A percentile compares a stretch with the other conserved stretches of the same genome.
These are phyloP conservation scores for Festucalex cinctus DNA, from an alignment of 2,113 vertebrate species.

Conservation along the genomic window DNA sequence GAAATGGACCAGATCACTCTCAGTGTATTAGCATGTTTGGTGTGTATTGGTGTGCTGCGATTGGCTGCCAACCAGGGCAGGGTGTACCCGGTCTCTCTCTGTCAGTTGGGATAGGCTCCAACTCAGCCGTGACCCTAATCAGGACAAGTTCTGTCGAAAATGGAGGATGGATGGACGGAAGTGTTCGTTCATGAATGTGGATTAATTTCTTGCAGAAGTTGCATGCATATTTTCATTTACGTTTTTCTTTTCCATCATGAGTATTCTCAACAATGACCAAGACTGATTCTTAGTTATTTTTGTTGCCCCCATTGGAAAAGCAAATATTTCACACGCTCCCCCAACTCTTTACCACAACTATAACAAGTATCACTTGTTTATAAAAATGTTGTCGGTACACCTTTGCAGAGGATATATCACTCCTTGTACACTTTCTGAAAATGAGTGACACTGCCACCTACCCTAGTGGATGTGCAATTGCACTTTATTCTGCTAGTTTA, in stretches of 20 bases:
- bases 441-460: no score
- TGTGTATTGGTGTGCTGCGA: not conserved
- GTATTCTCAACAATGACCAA: conserved; percentile 8
- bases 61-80: not conserved
- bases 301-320: no score
- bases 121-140: not conserved
- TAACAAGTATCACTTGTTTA: no score
- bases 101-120: not conserved
- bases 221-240: conserved; percentile 22
- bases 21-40: not conserved
- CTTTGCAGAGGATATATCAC: no score
- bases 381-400: no score
- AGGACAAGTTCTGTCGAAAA: not conserved
- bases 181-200: not conserved
- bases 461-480: no score
- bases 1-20: conserved; percentile 22
- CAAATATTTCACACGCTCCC: no score
- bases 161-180: not conserved
- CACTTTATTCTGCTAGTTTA: no score
- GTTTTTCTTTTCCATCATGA: conserved; percentile 43
- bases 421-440: no score
- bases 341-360: no score
- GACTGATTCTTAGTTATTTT: no score
- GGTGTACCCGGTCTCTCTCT: not conserved
- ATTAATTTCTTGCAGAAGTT: not conserved